Percentiles rank a stretch among this genome's conserved stretches.
Evolutionary conservation across 2,113 vertebrate genomes (phyloP).

Genomic region (Tringa solitaria): DNA sequence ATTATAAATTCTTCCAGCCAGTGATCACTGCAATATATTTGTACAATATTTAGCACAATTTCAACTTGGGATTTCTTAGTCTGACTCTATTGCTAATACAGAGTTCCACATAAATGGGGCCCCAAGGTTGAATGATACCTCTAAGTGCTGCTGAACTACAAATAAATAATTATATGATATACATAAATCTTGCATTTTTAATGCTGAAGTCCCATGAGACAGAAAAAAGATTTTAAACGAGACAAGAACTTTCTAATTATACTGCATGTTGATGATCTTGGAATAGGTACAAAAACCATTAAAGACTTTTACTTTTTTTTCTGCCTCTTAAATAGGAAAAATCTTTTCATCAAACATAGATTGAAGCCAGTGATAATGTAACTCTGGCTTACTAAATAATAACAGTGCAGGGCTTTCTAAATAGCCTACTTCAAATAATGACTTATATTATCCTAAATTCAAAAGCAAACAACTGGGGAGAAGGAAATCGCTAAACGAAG

Average conservation of each 20-base stretch:
- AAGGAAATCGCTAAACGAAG: constrained; percentile 56
- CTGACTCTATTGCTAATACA: constrained; percentile 13
- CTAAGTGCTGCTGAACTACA: constrained; percentile 45
- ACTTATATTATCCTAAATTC: constrained; percentile 68
- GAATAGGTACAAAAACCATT: constrained; percentile 70
- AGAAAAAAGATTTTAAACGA: constrained; percentile 65
- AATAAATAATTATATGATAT: constrained; percentile 67
- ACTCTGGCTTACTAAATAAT: constrained; percentile 69
- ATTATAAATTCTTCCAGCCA: neutral
- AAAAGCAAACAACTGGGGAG: constrained; percentile 65
- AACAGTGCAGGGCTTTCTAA: constrained; percentile 64
- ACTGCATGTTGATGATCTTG: constrained; percentile 67
- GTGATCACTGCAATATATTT: neutral
- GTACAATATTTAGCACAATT: neutral
- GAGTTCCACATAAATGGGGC: constrained; percentile 34
- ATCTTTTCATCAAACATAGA: constrained; percentile 70
- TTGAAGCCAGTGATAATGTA: constrained; percentile 66
- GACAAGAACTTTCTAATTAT: constrained; percentile 70
- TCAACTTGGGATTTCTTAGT: constrained; percentile 12
- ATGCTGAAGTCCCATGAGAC: constrained; percentile 44
- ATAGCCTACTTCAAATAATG: constrained; percentile 68
- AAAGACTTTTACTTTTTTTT: constrained; percentile 50
- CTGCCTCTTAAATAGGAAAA: constrained; percentile 68
- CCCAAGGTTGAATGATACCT: constrained; percentile 42
- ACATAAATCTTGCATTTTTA: constrained; percentile 66